A percentile compares a stretch with the other conserved stretches of the same genome.
Conservation (phyloP, 2,113 vertebrate species). For the Eonycteris spelaea region DNA sequence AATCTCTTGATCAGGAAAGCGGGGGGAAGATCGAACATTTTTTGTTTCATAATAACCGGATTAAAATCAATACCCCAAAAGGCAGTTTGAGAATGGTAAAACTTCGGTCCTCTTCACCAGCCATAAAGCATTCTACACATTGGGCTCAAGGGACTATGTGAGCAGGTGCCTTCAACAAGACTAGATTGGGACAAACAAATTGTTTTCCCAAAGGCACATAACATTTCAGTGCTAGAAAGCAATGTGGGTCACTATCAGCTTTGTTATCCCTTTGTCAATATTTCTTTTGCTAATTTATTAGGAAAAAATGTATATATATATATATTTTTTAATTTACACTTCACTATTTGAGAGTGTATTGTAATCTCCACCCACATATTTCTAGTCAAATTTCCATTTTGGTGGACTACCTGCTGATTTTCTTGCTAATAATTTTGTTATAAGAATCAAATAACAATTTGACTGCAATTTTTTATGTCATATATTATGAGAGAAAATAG, state of each 20-base stretch:
- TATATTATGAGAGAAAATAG: slow-evolving; percentile 8
- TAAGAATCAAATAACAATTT: slow-evolving; percentile 24
- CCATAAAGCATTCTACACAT: neutral
- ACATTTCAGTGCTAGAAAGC: neutral
- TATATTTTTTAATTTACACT: neutral
- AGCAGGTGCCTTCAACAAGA: neutral
- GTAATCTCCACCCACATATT: neutral
- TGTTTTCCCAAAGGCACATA: neutral
- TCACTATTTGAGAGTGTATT: neutral
- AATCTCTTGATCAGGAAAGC: neutral
- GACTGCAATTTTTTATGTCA: neutral
- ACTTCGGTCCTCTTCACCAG: neutral
- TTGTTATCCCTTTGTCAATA: neutral
- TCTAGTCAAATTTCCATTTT: slow-evolving; percentile 2
- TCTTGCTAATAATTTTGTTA: neutral
- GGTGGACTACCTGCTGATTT: neutral
- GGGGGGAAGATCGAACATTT: neutral
- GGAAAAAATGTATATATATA: neutral
- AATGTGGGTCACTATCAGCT: neutral
- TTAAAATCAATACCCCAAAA: neutral
- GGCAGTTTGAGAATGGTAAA: neutral
- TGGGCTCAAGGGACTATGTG: neutral
- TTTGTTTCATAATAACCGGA: neutral
- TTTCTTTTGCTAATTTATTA: slow-evolving; percentile 19
- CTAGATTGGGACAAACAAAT: neutral